Percentiles rank a stretch among this genome's conserved stretches.
phyloP scores from a whole-genome alignment of 2,888 invertebrate species.

The Pristionchus entomophagus region DNA sequence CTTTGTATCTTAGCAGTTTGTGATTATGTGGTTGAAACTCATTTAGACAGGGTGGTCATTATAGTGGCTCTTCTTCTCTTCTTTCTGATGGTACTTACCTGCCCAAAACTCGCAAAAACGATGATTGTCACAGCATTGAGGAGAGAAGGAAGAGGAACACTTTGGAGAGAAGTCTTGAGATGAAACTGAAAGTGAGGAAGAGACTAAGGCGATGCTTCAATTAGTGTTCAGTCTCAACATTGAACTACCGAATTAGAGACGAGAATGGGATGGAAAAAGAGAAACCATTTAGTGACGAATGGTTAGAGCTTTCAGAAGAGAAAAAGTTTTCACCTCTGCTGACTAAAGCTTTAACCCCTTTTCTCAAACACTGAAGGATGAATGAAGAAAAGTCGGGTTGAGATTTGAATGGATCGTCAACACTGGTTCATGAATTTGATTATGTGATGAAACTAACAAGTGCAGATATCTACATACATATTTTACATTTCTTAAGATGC shows the following conservation, averaged over 20 bases:
- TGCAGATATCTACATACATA: no score
- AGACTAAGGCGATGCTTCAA: no score
- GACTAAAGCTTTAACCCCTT: no score
- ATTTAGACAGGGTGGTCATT: conserved; percentile 9
- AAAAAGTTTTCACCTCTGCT: background rate
- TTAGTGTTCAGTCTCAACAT: background rate
- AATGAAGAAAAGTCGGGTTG: no score
- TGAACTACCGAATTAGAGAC: conserved; percentile 29
- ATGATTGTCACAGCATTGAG: conserved; percentile 45
- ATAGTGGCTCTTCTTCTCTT: background rate
- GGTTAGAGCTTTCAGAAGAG: background rate
- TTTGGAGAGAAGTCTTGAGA: conserved; percentile 22
- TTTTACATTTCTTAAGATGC: no score
- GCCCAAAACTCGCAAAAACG: conserved; percentile 48
- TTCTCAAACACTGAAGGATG: no score
- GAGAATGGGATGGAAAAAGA: background rate
- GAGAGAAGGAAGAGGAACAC: conserved; percentile 27
- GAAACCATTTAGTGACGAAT: background rate
- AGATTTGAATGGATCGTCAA: no score
- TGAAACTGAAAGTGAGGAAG: conserved; percentile 6
- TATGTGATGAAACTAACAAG: no score
- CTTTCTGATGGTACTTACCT: conserved; percentile 15
- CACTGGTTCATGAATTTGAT: no score
- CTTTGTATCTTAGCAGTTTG: background rate
- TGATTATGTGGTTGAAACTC: background rate